Evolutionary conservation across 1,140 invertebrate species (phyloP), one percentile per base, ranked within the genome.

Genomic region (Cherax quadricarinatus): DNA sequence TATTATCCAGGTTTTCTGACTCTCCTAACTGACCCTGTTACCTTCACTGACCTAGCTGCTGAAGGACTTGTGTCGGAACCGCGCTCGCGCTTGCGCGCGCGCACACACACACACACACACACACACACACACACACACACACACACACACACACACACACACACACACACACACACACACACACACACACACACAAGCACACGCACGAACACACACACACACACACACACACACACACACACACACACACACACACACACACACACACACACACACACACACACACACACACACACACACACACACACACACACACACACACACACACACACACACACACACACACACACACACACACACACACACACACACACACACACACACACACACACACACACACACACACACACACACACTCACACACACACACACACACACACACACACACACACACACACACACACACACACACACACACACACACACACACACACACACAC

Each of bases 71-170:
- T 41, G 30, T 41, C 30, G 30, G 2, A 41, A 41, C 30, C 30
- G 30, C 53, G 4, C 53, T 2, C 53, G 12, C 53, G 14, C 30
- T 6, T 53, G 14, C 60, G 14, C 30, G 4, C 82, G 14, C 30
- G 62, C 30, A 30, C 82, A 83, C 18, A 49, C 51, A 83, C 81
- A 49, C 51, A 83, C 51, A 49, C 81, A 49, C 51, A 49, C 18
- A 83, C 81, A 83, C 51, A 83, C 51, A 83, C 81, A 83, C 51
- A 83, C 51, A 83, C 81, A 83, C 51, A 82, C 51, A 82, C 80
- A 82, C 51, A 82, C 51, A 82, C 80, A 82, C 51, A 82, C 51
- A 82, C 80, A 82, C 51, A 82, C 51, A 81, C 80, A 82, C 30
- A 75, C 30, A 75, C 73, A 75, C 30, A 75, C 30, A 75, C 73